A percentile compares a stretch with the other conserved stretches of the same genome.
Evolutionary conservation across 2,888 invertebrate genomes (phyloP).

Genomic region (Geotrupes spiniger): DNA sequence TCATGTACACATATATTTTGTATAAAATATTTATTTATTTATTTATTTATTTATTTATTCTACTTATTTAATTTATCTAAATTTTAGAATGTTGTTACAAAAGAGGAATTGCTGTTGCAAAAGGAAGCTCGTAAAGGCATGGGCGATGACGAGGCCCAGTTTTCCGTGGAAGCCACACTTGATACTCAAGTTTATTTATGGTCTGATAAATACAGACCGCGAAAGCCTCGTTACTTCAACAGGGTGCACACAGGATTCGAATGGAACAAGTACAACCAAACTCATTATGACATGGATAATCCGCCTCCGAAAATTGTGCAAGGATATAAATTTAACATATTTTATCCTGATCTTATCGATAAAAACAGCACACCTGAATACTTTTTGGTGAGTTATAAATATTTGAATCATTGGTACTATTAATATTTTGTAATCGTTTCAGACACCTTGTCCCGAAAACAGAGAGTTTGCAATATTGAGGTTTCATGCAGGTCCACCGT

Average conservation of each 20-base stretch:
- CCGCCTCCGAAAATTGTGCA: constrained; percentile 99
- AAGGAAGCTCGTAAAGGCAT: constrained; percentile 81
- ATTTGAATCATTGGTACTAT: not conserved
- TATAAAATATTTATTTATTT: too few relatives aligned
- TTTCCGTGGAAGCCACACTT: constrained; percentile 84
- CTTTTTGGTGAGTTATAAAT: constrained; percentile 63
- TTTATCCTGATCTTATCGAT: constrained; percentile 98
- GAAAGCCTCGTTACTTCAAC: constrained; percentile 98
- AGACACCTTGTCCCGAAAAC: constrained; percentile 89
- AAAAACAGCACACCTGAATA: constrained; percentile 91
- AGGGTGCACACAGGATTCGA: constrained; percentile 96
- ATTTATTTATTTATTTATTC: not conserved
- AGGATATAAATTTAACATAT: constrained; percentile 99
- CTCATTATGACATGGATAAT: constrained; percentile 99
- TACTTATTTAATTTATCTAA: not conserved
- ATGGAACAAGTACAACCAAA: constrained; percentile 99
- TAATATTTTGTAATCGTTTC: constrained; percentile 39
- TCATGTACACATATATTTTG: too few relatives aligned
- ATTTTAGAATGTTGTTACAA: constrained; percentile 44
- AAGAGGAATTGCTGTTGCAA: constrained; percentile 66
- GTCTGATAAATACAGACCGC: constrained; percentile 97
- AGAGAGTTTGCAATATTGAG: constrained; percentile 91
- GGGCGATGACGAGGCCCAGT: constrained; percentile 83
- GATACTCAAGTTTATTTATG: constrained; percentile 88
- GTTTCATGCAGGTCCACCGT: constrained; percentile 98